A percentile compares a stretch with the other conserved stretches of the same genome.
Conservation (phyloP, 1,140 invertebrate genomes). For the Hyphantria cunea region DNA sequence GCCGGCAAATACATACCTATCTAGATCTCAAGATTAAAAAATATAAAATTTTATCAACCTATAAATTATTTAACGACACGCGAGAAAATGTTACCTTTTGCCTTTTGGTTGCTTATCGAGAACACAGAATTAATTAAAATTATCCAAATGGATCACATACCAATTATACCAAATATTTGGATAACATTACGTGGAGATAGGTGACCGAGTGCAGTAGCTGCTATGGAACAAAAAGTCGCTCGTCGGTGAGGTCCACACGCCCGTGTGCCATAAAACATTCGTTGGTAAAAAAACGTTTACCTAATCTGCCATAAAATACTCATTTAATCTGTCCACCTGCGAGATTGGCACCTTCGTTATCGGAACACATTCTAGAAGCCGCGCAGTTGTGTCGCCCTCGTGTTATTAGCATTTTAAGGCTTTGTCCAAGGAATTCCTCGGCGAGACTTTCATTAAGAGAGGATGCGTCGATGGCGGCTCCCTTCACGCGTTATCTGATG, state of each 20-base stretch:
- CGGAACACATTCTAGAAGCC: constrained; percentile 46
- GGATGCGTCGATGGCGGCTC: constrained; percentile 20
- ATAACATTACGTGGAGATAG: neutral
- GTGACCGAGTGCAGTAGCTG: constrained; percentile 1
- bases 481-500: constrained; percentile 57
- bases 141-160: constrained; percentile 1
- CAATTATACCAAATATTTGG: neutral
- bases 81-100: too few relatives aligned
- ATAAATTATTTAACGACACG: neutral
- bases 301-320: constrained; percentile 51
- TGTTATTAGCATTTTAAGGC: constrained; percentile 44
- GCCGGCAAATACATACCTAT: too few relatives aligned
- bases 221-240: neutral
- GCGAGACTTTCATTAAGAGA: constrained; percentile 41
- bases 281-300: constrained; percentile 33
- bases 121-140: constrained; percentile 1
- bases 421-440: constrained; percentile 39
- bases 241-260: too few relatives aligned
- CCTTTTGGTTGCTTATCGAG: too few relatives aligned
- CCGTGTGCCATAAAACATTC: constrained; percentile 25
- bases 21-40: too few relatives aligned
- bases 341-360: constrained; percentile 50
- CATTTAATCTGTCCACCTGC: constrained; percentile 49
- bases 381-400: constrained; percentile 22
- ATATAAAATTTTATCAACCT: neutral